Evolutionary conservation across 2,797 vertebrate genomes (phyloP), one percentile per base, ranked within the genome.

Genomic region (Acrossocheilus wenchowensis): DNA sequence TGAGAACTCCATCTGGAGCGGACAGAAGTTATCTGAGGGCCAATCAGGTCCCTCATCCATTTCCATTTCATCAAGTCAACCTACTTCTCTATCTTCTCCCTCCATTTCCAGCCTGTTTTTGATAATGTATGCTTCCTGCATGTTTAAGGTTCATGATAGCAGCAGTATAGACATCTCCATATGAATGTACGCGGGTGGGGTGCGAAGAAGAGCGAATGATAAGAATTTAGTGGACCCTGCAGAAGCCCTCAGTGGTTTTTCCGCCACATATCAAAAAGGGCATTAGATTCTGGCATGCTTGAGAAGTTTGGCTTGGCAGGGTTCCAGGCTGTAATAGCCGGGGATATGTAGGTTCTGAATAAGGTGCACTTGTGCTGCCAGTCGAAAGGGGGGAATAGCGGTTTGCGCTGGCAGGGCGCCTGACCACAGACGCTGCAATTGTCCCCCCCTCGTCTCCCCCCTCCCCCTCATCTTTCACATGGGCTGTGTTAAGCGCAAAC

Each of bases 301-400:
- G 93, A 93, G 90, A 93, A 95, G 94, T 95, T 95, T 94, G 93
- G 91, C 94, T 95, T 96, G 95, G 95, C 95, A 92, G 92, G 90
- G 92, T 89, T 93, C 95, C 95, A 95, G 94, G 90, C 90, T 89
- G 91, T 95, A 95, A 95, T 94, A 90, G 90, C 88, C 75, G 50
- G 86, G 87, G 88, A 90, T 88, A 86, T 91, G 91, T 89, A 91
- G 91, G 89, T 90, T 91, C 90, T 92, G 92, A 92, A 92, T 91
- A 91, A 91, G 92, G 89, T 91, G 89, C 91, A 90, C 90, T 90
- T 88, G 89, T 88, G 85, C 84, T 48, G 83, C 88, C 88, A 81
- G 83, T 87, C 85, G 87, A 84, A 86, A 78, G 85, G 82, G 85
- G 8, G 85, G 89, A 69, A 79, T 88, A 43, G 89, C 74, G 87